Evolutionary conservation across 2,888 invertebrate species (phyloP).

Genomic region (Sclerodermus sp.): DNA sequence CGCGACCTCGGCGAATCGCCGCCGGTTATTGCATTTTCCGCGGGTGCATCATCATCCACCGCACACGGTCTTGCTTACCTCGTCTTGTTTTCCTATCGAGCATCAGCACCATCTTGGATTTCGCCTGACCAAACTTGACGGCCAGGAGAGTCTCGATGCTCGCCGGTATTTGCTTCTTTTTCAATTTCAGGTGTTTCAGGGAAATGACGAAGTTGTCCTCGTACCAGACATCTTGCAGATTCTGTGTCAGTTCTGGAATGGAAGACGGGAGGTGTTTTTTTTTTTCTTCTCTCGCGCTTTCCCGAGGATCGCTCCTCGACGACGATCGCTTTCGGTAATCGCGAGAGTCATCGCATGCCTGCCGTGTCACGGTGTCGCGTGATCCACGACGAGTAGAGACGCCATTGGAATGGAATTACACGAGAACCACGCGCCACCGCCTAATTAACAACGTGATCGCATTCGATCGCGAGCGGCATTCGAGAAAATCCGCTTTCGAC

Average conservation of each 20-base stretch:
- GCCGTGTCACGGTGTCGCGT: neutral
- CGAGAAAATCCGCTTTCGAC: neutral
- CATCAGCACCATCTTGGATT: conserved; percentile 62
- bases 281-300: too few species aligned
- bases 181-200: conserved; percentile 61
- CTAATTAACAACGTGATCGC: too few species aligned
- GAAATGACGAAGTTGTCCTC: conserved; percentile 62
- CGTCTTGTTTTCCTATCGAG: conserved; percentile 62
- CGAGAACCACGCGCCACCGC: too few species aligned
- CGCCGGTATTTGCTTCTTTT: conserved; percentile 55
- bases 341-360: neutral
- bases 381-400: neutral
- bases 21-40: neutral
- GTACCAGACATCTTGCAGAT: conserved; percentile 60
- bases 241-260: conserved; percentile 58
- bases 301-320: too few species aligned
- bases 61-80: conserved; percentile 53
- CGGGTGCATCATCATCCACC: neutral
- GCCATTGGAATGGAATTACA: too few species aligned
- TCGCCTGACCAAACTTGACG: conserved; percentile 61
- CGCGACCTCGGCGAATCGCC: too few species aligned
- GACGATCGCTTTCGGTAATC: neutral
- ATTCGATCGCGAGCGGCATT: neutral
- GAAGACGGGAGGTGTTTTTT: too few species aligned
- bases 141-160: conserved; percentile 61